phyloP scores from a whole-genome alignment of 2,888 invertebrate species.

The Scaptomyza cyrtandrae region DNA sequence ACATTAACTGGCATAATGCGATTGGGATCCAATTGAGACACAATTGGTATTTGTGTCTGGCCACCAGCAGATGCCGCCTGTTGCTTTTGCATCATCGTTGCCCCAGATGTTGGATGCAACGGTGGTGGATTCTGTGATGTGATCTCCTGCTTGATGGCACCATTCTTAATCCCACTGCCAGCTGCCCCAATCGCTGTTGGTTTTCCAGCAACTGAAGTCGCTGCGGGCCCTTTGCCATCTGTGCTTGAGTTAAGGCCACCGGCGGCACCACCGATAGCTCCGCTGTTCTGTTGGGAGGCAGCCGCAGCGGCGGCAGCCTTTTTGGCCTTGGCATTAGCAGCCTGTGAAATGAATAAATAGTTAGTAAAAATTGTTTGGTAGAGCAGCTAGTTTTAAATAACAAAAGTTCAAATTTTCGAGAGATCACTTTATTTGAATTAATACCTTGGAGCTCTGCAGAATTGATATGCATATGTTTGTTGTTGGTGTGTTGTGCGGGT shows the following conservation, averaged over 20 bases:
- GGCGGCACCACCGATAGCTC: constrained; percentile 17
- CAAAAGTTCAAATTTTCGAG: not conserved
- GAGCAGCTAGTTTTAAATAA: too few species aligned
- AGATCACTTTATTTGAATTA: constrained; percentile 26
- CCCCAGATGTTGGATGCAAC: constrained; percentile 74
- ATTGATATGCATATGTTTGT: constrained; percentile 34
- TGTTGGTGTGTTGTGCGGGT: constrained; percentile 22
- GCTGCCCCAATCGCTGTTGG: constrained; percentile 37
- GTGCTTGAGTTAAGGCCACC: constrained; percentile 35
- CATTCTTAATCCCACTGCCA: constrained; percentile 63
- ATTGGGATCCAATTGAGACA: constrained; percentile 85
- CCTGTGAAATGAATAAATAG: constrained; percentile 64
- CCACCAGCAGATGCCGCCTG: constrained; percentile 53
- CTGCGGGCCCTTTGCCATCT: constrained; percentile 37
- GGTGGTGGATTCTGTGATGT: constrained; percentile 80
- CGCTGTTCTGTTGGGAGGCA: constrained; percentile 72
- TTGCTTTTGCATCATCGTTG: constrained; percentile 74
- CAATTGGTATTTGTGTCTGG: constrained; percentile 83
- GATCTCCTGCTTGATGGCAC: constrained; percentile 73
- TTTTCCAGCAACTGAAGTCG: constrained; percentile 47
- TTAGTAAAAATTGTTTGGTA: constrained; percentile 3
- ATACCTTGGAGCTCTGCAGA: constrained; percentile 82
- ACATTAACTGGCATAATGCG: constrained; percentile 87
- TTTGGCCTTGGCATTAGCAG: constrained; percentile 83
- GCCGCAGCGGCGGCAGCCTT: constrained; percentile 83